Evolutionary conservation across 2,113 vertebrate genomes (phyloP).

Genomic region (Rattus norvegicus): GRCr8 NC_086037.1:33531501-33532000

Average conservation of each 20-base stretch:
- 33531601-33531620: constrained; percentile 87
- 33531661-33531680: constrained; percentile 99
- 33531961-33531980: neutral
- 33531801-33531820: constrained; percentile 82
- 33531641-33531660: constrained; percentile 99
- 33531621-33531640: constrained; percentile 90
- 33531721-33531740: constrained; percentile 98
- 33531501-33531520: constrained; percentile 54
- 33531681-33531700: constrained; percentile 98
- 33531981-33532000: neutral
- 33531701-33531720: constrained; percentile 96
- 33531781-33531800: constrained; percentile 76
- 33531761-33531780: constrained; percentile 83
- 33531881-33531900: constrained; percentile 43
- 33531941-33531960: neutral
- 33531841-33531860: constrained; percentile 84
- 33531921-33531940: constrained; percentile 60
- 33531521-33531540: constrained; percentile 75
- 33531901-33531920: constrained; percentile 54
- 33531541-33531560: constrained; percentile 59
- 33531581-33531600: constrained; percentile 79
- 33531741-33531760: constrained; percentile 96
- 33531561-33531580: constrained; percentile 60
- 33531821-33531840: constrained; percentile 82
- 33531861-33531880: constrained; percentile 71